Evolutionary conservation across 2,113 vertebrate species (phyloP), one percentile per base, ranked within the genome.

Genomic region (Narcine bancroftii): DNA sequence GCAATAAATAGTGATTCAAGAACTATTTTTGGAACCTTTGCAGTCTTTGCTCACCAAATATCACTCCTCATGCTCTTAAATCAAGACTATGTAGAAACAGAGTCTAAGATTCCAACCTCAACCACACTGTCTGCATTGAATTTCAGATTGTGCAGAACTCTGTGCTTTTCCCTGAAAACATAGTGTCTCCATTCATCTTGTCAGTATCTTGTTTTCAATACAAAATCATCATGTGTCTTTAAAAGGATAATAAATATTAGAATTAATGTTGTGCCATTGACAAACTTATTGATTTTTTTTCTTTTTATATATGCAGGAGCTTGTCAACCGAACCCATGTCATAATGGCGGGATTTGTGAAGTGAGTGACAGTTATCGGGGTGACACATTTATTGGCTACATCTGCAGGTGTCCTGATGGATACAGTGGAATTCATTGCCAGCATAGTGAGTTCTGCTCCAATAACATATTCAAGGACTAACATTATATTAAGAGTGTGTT

Each of bases 361-460:
- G 97, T 99, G 92, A 99, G 98, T 36, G 98, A 99, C 96, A 98
- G 98, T 0, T 99, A 97, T 94, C 95, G 98, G 92, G 99, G 98
- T 0, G 99, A 99, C 94, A 99, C 99, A 0, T 99, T 99, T 95
- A 98, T 99, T 89, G 99, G 97, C 93, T 99, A 99, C 4, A 94
- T 98, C 93, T 99, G 99, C 95, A 98, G 98, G 95, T 99, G 99
- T 95, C 96, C 96, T 26, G 94, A 93, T 45, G 99, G 98, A 93
- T 99, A 98, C 95, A 99, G 97, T 93, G 98, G 99, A 93, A 96
- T 99, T 94, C 99, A 99, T 96, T 99, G 99, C 95, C 99, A 99
- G 93, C 98, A 99, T 96, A 99, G 99, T 99, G 97, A 98, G 98
- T 97, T 79, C 94, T 92, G 19, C 39, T 91, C 65, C 42, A 69